Conservation (phyloP, 2,888 invertebrate genomes). For the Melinaea marsaeus region DNA sequence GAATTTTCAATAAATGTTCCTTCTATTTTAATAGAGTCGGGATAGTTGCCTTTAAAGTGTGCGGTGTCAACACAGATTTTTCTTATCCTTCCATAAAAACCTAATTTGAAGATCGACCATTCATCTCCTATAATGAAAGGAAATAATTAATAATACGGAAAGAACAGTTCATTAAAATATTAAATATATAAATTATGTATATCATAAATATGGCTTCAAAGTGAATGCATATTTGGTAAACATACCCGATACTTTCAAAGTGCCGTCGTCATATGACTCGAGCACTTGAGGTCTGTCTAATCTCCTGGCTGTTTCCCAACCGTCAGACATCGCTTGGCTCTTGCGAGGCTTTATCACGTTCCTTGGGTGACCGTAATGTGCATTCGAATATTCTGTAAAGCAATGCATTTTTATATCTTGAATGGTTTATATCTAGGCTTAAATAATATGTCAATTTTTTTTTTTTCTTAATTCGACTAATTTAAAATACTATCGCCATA, state of each 20-base stretch:
- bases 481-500: too few relatives aligned
- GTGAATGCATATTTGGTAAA: neutral
- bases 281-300: conserved; percentile 79
- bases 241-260: conserved; percentile 74
- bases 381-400: conserved; percentile 76
- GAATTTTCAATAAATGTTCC: conserved; percentile 55
- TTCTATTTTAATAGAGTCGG: conserved; percentile 78
- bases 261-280: conserved; percentile 72
- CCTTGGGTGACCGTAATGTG: conserved; percentile 81
- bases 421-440: too few relatives aligned
- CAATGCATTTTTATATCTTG: neutral
- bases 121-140: conserved; percentile 66
- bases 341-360: conserved; percentile 77
- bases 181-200: too few relatives aligned
- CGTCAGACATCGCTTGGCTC: conserved; percentile 78
- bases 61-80: conserved; percentile 78
- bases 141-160: neutral
- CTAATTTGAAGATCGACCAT: conserved; percentile 80
- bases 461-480: too few relatives aligned
- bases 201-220: neutral
- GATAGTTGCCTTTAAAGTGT: conserved; percentile 82
- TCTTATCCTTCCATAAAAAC: conserved; percentile 69
- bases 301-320: conserved; percentile 82
- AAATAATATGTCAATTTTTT: too few relatives aligned
- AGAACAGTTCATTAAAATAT: neutral